Base-by-base conservation (phyloP, 2,113 vertebrate genomes). In the Pimephales promelas region DNA sequence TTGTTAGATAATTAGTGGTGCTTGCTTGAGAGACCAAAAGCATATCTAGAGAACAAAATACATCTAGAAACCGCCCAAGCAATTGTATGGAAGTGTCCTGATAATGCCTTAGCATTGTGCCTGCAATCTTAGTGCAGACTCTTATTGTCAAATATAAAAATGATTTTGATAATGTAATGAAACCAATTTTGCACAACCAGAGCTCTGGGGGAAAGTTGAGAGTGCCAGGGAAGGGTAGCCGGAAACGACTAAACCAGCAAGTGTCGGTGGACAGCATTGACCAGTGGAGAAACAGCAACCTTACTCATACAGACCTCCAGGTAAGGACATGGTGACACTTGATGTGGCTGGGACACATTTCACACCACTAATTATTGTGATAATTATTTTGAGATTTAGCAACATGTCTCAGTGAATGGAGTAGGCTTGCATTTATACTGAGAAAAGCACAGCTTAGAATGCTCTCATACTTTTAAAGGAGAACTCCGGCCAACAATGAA, bases 211-310 rank as follows among this genome's bases (percentile, higher is more conserved):
- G 93, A 88, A 94, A 94, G 78, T 92, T 96, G 49, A 92, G 92
- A 57, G 94, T 95, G 31, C 95, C 96, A 43, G 92, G 93, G 1
- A 97, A 96, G 91, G 90, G 94, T 54, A 95, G 94, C 82, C 93
- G 95, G 86, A 97, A 97, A 93, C 95, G 95, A 84, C 90, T 97
- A 79, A 97, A 95, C 71, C 95, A 94, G 89, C 95, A 95, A 90
- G 94, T 93, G 54, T 94, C 94, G 6, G 93, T 95, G 52, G 94
- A 97, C 88, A 95, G 95, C 84, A 93, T 96, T 71, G 95, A 97
- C 78, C 94, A 95, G 86, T 94, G 93, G 85, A 95, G 92, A 90
- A 83, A 93, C 84, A 92, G 94, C 90, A 95, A 94, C 88, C 93
- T 94, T 88, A 95, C 91, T 64, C 59, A 93, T 73, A 87, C 91